Percentiles rank a stretch among this genome's conserved stretches.
Conservation (phyloP, 2,113 vertebrate species). For the Cariama cristata region DNA sequence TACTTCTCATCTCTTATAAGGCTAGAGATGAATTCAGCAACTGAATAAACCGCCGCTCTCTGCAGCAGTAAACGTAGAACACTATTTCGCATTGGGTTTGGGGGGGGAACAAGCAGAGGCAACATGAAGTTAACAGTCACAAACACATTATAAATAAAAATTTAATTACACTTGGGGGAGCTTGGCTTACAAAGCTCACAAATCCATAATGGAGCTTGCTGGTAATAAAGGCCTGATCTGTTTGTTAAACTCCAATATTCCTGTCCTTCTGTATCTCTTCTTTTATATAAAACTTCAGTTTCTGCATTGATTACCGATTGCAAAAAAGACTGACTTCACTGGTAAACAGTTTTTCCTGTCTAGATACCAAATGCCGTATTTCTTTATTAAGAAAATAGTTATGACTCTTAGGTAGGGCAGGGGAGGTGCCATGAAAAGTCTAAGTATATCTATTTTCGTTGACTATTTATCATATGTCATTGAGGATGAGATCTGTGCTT, state of each 20-base stretch:
- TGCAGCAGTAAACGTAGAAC: slow-evolving; percentile 55
- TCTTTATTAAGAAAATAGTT: slow-evolving; percentile 49
- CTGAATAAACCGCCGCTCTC: not conserved
- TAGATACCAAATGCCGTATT: slow-evolving; percentile 21
- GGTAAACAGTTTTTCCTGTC: slow-evolving; percentile 45
- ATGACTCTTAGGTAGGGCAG: slow-evolving; percentile 19
- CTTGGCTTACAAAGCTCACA: slow-evolving; percentile 79
- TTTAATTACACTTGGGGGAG: slow-evolving; percentile 80
- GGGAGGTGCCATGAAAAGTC: slow-evolving; percentile 8
- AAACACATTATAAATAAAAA: slow-evolving; percentile 82
- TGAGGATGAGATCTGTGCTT: not conserved
- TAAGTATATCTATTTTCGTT: slow-evolving; percentile 25
- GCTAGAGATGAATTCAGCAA: slow-evolving; percentile 47
- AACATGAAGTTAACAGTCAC: slow-evolving; percentile 75
- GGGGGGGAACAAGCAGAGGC: slow-evolving; percentile 44
- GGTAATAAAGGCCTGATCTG: slow-evolving; percentile 77
- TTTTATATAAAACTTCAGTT: slow-evolving; percentile 63
- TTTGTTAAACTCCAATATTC: slow-evolving; percentile 73
- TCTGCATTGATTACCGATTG: slow-evolving; percentile 51
- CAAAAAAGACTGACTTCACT: slow-evolving; percentile 30
- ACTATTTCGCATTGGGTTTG: slow-evolving; percentile 39
- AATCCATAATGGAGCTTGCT: slow-evolving; percentile 75
- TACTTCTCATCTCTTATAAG: slow-evolving; percentile 58
- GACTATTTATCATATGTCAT: not conserved
- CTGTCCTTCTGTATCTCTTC: slow-evolving; percentile 42